A percentile compares a stretch with the other conserved stretches of the same genome.
These are phyloP conservation scores for Tachycineta bicolor DNA, from an alignment of 2,113 vertebrate species.

Conservation along the genomic window DNA sequence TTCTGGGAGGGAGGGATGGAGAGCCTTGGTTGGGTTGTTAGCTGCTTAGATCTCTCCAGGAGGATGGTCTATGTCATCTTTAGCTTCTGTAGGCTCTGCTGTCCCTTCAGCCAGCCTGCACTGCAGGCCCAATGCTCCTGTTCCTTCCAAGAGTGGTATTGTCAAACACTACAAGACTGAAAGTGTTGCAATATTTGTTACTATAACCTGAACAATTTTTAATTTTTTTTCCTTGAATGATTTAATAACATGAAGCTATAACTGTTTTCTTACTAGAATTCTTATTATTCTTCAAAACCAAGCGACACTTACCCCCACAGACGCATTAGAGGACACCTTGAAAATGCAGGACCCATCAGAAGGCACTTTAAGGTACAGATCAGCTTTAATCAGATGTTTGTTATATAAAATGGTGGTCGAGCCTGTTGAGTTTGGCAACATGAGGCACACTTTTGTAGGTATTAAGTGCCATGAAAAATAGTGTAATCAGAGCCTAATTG, in stretches of 20 bases:
- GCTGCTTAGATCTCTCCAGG: not conserved
- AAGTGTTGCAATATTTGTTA: not conserved
- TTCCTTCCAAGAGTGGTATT: not conserved
- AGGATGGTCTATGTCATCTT: not conserved
- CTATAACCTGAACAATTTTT: not conserved
- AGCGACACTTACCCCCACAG: conserved; percentile 43
- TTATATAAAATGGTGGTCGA: not conserved
- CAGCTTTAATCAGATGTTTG: not conserved
- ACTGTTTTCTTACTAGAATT: conserved; percentile 59
- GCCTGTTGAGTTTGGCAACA: not conserved
- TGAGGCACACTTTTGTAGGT: not conserved
- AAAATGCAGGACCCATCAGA: conserved; percentile 59
- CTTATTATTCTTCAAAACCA: conserved; percentile 57
- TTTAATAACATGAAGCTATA: not conserved
- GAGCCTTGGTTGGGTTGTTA: not conserved
- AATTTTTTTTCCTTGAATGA: not conserved
- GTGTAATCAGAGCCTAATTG: not conserved
- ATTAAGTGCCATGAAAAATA: not conserved
- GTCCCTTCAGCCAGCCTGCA: not conserved
- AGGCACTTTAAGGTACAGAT: conserved; percentile 71
- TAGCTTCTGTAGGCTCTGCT: not conserved
- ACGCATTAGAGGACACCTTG: conserved; percentile 46
- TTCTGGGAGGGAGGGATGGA: not conserved
- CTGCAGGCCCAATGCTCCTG: not conserved
- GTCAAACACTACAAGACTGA: not conserved